Conservation (phyloP, 2,797 vertebrate species). For the Rousettus madagascariensis region DNA sequence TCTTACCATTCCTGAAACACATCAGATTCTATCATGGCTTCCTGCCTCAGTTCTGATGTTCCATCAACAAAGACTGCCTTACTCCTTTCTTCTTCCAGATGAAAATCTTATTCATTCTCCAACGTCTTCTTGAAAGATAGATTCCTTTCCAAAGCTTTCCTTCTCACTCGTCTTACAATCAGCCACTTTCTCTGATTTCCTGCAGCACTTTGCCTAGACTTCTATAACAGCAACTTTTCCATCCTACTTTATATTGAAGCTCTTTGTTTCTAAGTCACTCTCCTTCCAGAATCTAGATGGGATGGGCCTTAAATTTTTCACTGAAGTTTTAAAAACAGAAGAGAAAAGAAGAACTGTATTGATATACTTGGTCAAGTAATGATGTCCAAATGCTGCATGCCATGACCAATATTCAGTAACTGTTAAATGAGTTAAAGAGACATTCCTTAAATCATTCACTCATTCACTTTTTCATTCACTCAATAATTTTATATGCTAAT, state of each 20-base stretch:
- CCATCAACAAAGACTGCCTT: neutral
- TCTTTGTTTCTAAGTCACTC: constrained; percentile 3
- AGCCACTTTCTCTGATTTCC: neutral
- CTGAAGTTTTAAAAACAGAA: neutral
- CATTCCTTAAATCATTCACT: neutral
- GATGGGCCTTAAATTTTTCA: constrained; percentile 9
- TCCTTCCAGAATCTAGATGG: neutral
- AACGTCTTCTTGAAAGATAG: neutral
- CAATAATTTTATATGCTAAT: constrained; percentile 3
- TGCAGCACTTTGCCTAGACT: neutral
- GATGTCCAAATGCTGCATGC: neutral
- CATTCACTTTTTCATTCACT: neutral
- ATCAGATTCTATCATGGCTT: neutral
- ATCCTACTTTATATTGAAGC: neutral
- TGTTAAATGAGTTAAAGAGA: neutral
- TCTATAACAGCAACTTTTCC: neutral
- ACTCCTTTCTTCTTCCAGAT: neutral
- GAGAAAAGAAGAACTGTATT: neutral
- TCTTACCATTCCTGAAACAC: neutral
- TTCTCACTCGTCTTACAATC: neutral
- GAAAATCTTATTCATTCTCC: neutral
- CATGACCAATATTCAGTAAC: neutral
- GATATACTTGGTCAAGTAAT: neutral
- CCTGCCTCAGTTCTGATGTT: neutral
- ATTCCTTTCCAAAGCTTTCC: neutral